These are phyloP conservation scores for Eupeodes latifasciatus DNA, from an alignment of 2,888 invertebrate genomes.

Conservation along the genomic window DNA sequence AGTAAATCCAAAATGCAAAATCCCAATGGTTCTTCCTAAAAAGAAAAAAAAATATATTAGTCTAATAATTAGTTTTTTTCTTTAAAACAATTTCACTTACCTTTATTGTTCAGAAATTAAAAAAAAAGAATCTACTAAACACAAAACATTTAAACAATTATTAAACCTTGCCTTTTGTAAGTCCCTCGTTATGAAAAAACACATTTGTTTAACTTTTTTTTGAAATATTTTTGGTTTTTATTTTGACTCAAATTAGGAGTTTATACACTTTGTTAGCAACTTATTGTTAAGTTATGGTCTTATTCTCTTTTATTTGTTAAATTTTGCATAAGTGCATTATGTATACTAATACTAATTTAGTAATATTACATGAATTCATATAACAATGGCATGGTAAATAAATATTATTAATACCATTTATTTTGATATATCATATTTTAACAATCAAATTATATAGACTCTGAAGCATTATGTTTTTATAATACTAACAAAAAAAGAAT, in stretches of 20 bases:
- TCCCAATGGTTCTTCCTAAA: slow-evolving; percentile 34
- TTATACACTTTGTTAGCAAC: background rate
- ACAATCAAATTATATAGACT: slow-evolving; percentile 42
- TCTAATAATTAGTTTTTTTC: background rate
- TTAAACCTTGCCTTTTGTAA: background rate
- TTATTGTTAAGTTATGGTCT: slow-evolving; percentile 20
- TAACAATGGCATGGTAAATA: slow-evolving; percentile 3
- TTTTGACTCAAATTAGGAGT: slow-evolving; percentile 40
- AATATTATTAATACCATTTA: background rate
- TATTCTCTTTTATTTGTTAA: background rate
- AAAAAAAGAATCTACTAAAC: background rate
- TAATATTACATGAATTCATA: background rate
- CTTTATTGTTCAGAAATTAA: background rate
- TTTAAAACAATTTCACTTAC: slow-evolving; percentile 18
- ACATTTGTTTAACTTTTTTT: slow-evolving; percentile 25
- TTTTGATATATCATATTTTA: background rate
- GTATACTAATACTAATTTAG: background rate
- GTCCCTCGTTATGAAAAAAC: background rate
- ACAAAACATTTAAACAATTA: background rate
- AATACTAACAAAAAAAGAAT: background rate
- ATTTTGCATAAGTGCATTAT: background rate
- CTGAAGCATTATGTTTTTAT: slow-evolving; percentile 43
- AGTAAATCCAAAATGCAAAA: background rate
- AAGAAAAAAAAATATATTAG: slow-evolving; percentile 73
- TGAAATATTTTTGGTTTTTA: slow-evolving; percentile 52